Conservation (phyloP, 1,140 invertebrate species). For the Leptinotarsa texana region DNA sequence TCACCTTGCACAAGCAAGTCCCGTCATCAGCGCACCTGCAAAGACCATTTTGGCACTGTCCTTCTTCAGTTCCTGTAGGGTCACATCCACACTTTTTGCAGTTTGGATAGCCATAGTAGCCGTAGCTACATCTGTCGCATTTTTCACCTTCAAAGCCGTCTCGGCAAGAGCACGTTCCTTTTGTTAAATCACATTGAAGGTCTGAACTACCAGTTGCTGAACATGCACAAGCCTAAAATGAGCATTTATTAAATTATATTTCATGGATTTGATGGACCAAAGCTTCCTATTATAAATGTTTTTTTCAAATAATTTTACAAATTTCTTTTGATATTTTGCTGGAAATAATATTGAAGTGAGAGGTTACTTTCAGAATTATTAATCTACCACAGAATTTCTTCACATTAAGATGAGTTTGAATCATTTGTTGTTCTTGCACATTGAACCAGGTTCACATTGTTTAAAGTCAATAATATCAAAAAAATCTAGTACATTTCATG, state of each 20-base stretch:
- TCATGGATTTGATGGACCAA: no score
- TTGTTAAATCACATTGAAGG: slow-evolving; percentile 73
- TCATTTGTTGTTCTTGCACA: no score
- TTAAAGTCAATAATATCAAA: no score
- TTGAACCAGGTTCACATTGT: background rate
- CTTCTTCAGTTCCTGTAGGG: slow-evolving; percentile 69
- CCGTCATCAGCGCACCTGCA: slow-evolving; percentile 79
- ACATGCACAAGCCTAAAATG: slow-evolving; percentile 72
- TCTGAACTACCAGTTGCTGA: slow-evolving; percentile 67
- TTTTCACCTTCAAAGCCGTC: slow-evolving; percentile 77
- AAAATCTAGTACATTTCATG: no score
- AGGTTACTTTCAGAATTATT: no score
- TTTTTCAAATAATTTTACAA: no score
- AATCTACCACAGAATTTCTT: no score
- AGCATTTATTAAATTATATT: no score
- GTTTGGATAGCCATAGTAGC: slow-evolving; percentile 87
- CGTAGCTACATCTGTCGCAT: slow-evolving; percentile 81
- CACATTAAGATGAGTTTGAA: no score
- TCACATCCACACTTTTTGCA: slow-evolving; percentile 85
- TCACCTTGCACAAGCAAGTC: slow-evolving; percentile 84
- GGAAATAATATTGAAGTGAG: no score
- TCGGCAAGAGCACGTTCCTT: slow-evolving; percentile 82
- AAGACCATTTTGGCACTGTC: slow-evolving; percentile 63
- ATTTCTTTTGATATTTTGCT: no score
- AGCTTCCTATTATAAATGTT: no score